phyloP scores from a whole-genome alignment of 2,113 vertebrate species.

The Carettochelys insculpta region DNA sequence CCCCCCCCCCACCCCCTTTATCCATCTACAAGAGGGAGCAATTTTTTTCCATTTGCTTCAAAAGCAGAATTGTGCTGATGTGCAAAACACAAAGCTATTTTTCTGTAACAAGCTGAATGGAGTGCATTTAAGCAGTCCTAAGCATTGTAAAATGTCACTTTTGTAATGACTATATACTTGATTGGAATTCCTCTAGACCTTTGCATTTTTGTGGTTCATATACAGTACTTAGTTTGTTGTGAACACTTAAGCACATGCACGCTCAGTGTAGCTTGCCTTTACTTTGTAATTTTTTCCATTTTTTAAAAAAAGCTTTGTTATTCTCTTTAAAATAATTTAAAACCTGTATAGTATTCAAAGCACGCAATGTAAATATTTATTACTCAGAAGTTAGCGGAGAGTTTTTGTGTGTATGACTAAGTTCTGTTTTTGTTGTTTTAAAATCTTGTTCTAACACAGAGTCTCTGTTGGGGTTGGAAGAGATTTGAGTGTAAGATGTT shows the following conservation, averaged over 20 bases:
- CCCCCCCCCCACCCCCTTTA: background rate
- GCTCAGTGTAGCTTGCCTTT: slow-evolving; percentile 28
- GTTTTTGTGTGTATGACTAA: slow-evolving; percentile 57
- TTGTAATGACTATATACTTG: background rate
- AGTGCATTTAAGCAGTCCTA: background rate
- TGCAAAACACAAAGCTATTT: background rate
- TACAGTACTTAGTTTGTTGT: background rate
- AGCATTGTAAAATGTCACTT: background rate
- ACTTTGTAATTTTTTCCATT: slow-evolving; percentile 19
- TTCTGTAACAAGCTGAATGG: background rate
- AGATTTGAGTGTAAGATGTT: slow-evolving; percentile 67
- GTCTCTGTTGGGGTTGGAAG: slow-evolving; percentile 48
- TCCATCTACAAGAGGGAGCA: accelerated
- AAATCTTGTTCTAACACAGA: slow-evolving; percentile 67
- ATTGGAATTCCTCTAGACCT: background rate
- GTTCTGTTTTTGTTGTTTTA: slow-evolving; percentile 69
- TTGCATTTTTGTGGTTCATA: background rate
- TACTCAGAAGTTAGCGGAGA: slow-evolving; percentile 70
- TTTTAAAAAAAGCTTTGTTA: slow-evolving; percentile 53
- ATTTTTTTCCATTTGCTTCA: background rate
- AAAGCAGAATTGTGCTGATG: background rate
- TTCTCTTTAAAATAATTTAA: slow-evolving; percentile 75
- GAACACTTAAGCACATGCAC: background rate
- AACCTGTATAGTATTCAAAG: slow-evolving; percentile 82
- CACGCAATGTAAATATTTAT: slow-evolving; percentile 80